Evolutionary conservation across 2,797 vertebrate species (phyloP), one percentile per base, ranked within the genome.

Genomic region (Malacoraja senta): DNA sequence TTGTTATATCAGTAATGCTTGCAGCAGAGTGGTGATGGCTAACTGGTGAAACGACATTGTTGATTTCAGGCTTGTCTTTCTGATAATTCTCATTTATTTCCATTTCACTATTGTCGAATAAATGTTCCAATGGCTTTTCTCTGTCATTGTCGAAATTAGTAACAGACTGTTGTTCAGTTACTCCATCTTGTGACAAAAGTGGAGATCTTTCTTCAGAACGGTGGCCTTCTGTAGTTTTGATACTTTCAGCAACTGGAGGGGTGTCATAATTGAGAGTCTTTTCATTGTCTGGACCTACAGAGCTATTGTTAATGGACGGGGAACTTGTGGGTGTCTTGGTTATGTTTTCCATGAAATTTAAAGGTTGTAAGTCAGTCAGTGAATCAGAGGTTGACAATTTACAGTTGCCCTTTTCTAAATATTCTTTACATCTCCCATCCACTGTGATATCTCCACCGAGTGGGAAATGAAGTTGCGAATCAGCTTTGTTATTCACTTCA

Each of bases 301-400:
- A 15, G 58, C n/a, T 86, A 6, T 32, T 12, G n/a, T 9, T 17
- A 32, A 2, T 90, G 58, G 95, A 0, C 0, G 95, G 94, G 93
- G 96, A 92, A 95, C 94, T 92, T 96, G 94, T 63, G 96, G 93
- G 84, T 96, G 97, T 24, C 95, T 96, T 94, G 96, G 94, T 13
- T 96, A 97, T 86, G 96, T 97, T 15, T 81, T 93, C 2, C 95
- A 94, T 0, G 95, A 90, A 9, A 94, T 94, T 1, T 93, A 80
- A 0, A 95, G 93, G 26, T 24, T 93, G 61, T 80, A 35, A 2
- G 93, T 6, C 1, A 93, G 92, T 35, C 93, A 93, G 35, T 94
- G 94, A 35, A 13, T 53, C 93, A 95, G 94, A 80, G 95, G 58
- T 65, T 90, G n/a, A 35, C 35, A 65, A n/a, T 68, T 90, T 63